Evolutionary conservation across 2,888 invertebrate genomes (phyloP).

Genomic region (Drosophila villosipedis): DNA sequence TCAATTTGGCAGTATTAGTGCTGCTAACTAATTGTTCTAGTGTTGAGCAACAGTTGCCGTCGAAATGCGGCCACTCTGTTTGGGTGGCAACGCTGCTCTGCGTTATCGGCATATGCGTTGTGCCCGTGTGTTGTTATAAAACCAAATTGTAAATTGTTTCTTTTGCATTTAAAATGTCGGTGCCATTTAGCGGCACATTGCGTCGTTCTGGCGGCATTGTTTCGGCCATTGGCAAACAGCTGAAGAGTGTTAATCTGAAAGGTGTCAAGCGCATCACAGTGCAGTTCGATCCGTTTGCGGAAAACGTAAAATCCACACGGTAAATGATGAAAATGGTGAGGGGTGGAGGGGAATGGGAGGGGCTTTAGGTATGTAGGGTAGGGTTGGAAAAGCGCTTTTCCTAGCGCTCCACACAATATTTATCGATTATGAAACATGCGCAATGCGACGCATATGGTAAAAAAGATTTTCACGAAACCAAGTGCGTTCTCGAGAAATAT

Average conservation of each 20-base stretch:
- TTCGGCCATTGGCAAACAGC: constrained; percentile 90
- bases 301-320: constrained; percentile 88
- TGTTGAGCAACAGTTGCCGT: constrained; percentile 7
- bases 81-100: constrained; percentile 38
- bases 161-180: constrained; percentile 87
- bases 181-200: constrained; percentile 89
- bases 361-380: constrained; percentile 32
- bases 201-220: constrained; percentile 89
- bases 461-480: constrained; percentile 61
- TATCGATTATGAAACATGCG: constrained; percentile 77
- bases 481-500: constrained; percentile 44
- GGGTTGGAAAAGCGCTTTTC: constrained; percentile 66
- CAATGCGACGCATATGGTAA: constrained; percentile 49
- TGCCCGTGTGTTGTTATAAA: constrained; percentile 55
- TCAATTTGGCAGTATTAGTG: constrained; percentile 25
- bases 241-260: constrained; percentile 90
- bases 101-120: constrained; percentile 34
- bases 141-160: constrained; percentile 41
- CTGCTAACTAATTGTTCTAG: constrained; percentile 17
- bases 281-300: constrained; percentile 93
- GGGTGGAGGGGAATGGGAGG: neutral
- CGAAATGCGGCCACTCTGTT: constrained; percentile 19
- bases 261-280: constrained; percentile 91
- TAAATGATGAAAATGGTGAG: constrained; percentile 68
- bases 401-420: constrained; percentile 39